Percentiles rank a stretch among this genome's conserved stretches.
Evolutionary conservation across 2,797 vertebrate species (phyloP).

Genomic region (Cuniculus paca): DNA sequence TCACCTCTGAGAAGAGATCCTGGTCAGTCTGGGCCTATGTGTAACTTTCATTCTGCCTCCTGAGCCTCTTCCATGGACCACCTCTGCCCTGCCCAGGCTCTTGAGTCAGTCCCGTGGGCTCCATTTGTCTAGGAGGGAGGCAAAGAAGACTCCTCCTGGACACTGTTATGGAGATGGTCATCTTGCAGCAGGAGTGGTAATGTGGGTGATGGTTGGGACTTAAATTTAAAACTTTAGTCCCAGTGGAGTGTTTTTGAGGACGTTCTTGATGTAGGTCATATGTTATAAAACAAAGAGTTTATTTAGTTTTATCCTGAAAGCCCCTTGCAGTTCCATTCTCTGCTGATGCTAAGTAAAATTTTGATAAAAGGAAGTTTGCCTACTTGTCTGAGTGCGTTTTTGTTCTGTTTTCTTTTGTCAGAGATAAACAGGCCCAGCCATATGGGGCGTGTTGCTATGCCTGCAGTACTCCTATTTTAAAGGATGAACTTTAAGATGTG

Average conservation of each 20-base stretch:
- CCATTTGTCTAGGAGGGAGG: background rate
- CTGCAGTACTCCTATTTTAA: background rate
- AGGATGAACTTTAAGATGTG: background rate
- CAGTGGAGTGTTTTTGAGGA: background rate
- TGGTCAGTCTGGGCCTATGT: background rate
- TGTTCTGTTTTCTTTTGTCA: background rate
- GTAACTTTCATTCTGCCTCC: background rate
- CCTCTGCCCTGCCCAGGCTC: accelerated
- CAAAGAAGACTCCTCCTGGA: background rate
- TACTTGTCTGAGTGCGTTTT: background rate
- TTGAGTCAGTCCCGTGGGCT: background rate
- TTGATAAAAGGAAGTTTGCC: background rate
- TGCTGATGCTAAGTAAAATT: background rate
- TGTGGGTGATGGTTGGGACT: background rate
- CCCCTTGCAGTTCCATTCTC: background rate
- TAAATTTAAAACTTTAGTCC: background rate
- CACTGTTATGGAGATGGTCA: background rate
- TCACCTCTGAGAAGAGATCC: background rate
- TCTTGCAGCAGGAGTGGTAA: background rate
- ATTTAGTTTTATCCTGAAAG: background rate
- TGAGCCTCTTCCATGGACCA: background rate
- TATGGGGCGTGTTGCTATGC: background rate
- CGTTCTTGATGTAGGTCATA: background rate
- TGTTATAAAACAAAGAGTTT: background rate
- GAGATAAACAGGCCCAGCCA: background rate